phyloP scores from a whole-genome alignment of 1,140 invertebrate genomes.

The Drosophila pallidifrons region DNA sequence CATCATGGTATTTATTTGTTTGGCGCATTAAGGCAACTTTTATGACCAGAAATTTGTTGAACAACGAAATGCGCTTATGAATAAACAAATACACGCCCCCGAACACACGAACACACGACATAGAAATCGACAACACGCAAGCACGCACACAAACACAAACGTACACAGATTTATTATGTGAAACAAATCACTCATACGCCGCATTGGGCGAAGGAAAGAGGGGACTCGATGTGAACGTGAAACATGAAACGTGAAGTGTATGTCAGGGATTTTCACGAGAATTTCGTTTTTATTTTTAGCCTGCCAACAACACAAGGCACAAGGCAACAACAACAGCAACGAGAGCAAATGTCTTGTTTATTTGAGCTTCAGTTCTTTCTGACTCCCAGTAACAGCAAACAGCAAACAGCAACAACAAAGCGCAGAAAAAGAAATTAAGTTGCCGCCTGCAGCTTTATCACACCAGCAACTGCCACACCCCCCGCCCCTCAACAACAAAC shows the following conservation, averaged over 20 bases:
- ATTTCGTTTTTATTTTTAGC: slow-evolving; percentile 49
- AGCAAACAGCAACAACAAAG: slow-evolving; percentile 34
- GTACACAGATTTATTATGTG: slow-evolving; percentile 46
- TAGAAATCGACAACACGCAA: slow-evolving; percentile 10
- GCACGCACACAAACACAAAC: slow-evolving; percentile 20
- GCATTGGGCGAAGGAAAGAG: slow-evolving; percentile 3
- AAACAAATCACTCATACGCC: slow-evolving; percentile 56
- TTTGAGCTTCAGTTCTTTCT: slow-evolving; percentile 52
- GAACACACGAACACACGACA: slow-evolving; percentile 4
- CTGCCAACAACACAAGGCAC: slow-evolving; percentile 19
- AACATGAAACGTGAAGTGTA: slow-evolving; percentile 52
- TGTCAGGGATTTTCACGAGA: slow-evolving; percentile 52
- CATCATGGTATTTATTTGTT: slow-evolving; percentile 25
- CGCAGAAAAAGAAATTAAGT: slow-evolving; percentile 71
- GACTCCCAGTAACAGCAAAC: slow-evolving; percentile 10
- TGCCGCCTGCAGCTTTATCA: slow-evolving; percentile 78
- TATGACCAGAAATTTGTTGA: slow-evolving; percentile 50
- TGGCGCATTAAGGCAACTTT: slow-evolving; percentile 26
- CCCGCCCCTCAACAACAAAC: slow-evolving; percentile 26
- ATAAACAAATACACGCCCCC: slow-evolving; percentile 60
- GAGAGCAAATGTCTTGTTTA: slow-evolving; percentile 72
- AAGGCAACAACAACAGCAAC: slow-evolving; percentile 45
- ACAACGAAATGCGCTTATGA: slow-evolving; percentile 62
- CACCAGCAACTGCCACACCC: slow-evolving; percentile 54
- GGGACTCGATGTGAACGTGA: slow-evolving; percentile 16